A percentile compares a stretch with the other conserved stretches of the same genome.
Evolutionary conservation across 1,140 invertebrate species (phyloP).

Genomic region (Anastatus disparis): DNA sequence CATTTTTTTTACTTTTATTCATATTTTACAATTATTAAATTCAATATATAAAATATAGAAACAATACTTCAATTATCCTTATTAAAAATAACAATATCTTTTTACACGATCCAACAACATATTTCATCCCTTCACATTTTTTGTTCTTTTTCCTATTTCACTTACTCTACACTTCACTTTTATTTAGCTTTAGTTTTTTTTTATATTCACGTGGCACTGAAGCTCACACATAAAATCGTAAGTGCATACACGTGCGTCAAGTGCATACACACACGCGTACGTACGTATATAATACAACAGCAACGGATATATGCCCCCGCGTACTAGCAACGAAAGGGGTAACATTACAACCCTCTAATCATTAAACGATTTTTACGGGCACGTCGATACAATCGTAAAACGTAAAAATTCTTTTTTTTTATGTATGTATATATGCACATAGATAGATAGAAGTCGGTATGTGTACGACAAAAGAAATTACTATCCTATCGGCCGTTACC

Average conservation of each 20-base stretch:
- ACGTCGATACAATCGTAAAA: conserved; percentile 23
- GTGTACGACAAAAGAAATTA: too few species aligned
- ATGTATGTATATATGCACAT: neutral
- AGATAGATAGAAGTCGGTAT: too few species aligned
- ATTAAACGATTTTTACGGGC: conserved; percentile 34
- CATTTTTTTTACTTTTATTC: too few species aligned
- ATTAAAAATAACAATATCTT: too few species aligned
- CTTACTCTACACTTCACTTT: too few species aligned
- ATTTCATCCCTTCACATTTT: too few species aligned
- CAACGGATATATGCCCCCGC: too few species aligned
- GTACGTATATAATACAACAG: neutral
- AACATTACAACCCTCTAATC: conserved; percentile 14
- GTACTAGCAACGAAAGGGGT: neutral
- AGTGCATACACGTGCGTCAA: neutral
- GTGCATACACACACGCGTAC: neutral
- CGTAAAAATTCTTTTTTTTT: neutral
- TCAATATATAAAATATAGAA: too few species aligned
- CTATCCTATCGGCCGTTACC: neutral
- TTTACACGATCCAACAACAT: too few species aligned
- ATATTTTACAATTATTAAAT: too few species aligned
- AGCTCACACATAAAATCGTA: conserved; percentile 1
- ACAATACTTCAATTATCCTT: too few species aligned
- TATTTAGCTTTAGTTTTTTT: neutral
- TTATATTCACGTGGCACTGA: neutral
- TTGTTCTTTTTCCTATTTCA: too few species aligned